Percentiles rank a stretch among this genome's conserved stretches.
phyloP scores from a whole-genome alignment of 2,888 invertebrate genomes.

The Macrosiphum euphorbiae region DNA sequence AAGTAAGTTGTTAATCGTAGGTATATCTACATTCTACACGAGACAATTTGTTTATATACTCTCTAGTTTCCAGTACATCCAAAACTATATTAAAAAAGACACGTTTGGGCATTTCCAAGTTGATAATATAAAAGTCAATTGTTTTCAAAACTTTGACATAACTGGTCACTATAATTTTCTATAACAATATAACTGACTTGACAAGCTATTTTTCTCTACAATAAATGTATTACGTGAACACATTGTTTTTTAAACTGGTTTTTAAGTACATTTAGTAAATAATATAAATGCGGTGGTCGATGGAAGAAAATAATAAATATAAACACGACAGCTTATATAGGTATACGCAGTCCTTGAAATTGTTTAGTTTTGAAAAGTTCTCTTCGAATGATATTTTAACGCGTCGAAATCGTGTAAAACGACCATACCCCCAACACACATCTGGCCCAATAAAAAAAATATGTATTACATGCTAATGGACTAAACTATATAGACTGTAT shows the following conservation, averaged over 20 bases:
- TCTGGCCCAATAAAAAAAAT: not conserved
- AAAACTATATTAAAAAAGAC: not conserved
- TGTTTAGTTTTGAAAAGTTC: not conserved
- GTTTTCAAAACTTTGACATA: not conserved
- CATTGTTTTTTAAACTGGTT: not conserved
- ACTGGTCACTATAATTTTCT: not conserved
- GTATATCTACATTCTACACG: not conserved
- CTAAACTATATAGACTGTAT: not conserved
- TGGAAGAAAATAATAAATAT: not conserved
- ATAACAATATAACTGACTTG: not conserved
- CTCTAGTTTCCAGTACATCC: not conserved
- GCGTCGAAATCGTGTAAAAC: not conserved
- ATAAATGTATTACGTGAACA: not conserved
- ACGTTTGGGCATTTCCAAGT: not conserved
- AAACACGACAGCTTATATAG: not conserved
- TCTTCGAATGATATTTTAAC: not conserved
- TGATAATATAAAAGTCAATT: not conserved
- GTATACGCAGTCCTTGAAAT: not conserved
- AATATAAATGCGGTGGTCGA: not conserved
- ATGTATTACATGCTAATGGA: not conserved
- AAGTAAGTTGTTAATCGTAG: not conserved
- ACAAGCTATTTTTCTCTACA: not conserved
- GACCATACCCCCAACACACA: not conserved
- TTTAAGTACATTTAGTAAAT: not conserved
- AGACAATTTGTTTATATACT: not conserved